Conservation (phyloP, 2,113 vertebrate species). For the Tragelaphus strepsiceros region DNA sequence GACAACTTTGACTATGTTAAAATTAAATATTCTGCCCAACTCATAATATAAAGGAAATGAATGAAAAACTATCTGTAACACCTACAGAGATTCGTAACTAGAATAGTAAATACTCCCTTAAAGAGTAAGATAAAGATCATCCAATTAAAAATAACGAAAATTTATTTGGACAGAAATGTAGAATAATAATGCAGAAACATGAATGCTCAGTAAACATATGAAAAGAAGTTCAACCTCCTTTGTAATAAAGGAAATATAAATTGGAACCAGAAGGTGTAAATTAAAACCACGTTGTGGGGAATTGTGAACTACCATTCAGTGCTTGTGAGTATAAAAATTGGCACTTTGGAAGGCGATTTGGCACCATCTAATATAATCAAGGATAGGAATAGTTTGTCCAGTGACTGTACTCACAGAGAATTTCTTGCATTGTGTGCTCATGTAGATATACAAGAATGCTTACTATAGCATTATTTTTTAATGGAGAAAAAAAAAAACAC, state of each 20-base stretch:
- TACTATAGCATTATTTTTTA: background rate
- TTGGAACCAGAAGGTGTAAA: conserved; percentile 39
- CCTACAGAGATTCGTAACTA: background rate
- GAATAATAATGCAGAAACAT: background rate
- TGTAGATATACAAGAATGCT: background rate
- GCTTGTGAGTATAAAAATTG: background rate
- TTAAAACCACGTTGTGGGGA: background rate
- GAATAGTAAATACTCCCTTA: background rate
- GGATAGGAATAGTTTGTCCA: background rate
- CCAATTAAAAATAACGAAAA: background rate
- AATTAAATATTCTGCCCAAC: background rate
- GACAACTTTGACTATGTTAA: background rate
- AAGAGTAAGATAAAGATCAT: background rate
- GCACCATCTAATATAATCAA: background rate
- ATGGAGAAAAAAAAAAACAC: background rate
- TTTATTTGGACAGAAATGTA: background rate
- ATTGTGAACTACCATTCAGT: background rate
- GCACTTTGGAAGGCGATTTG: background rate
- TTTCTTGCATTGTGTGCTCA: background rate
- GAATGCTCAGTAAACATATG: background rate
- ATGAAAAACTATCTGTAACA: background rate
- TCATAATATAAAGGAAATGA: background rate
- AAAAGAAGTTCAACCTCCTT: conserved; percentile 1
- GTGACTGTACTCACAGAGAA: background rate
- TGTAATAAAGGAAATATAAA: conserved; percentile 15